Percentiles rank a stretch among this genome's conserved stretches.
Evolutionary conservation across 2,888 invertebrate species (phyloP).

Genomic region (Lagria hirta): DNA sequence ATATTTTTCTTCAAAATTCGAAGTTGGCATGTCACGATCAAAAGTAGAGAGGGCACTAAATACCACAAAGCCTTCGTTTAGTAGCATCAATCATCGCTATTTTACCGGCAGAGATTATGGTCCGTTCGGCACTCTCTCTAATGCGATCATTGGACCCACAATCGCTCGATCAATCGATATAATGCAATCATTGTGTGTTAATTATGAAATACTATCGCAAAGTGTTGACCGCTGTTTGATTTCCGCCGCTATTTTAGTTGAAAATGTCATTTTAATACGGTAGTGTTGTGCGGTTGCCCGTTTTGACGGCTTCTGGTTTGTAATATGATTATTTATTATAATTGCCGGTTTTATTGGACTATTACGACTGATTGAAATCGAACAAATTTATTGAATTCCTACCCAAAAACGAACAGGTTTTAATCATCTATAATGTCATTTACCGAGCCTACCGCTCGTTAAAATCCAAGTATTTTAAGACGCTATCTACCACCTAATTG

Average conservation of each 20-base stretch:
- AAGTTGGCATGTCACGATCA: constrained; percentile 3
- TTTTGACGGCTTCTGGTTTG: constrained; percentile 45
- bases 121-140: constrained; percentile 42
- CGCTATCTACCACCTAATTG: too few species aligned
- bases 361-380: constrained; percentile 41
- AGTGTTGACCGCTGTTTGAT: constrained; percentile 52
- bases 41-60: constrained; percentile 9
- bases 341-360: constrained; percentile 45
- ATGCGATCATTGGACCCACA: constrained; percentile 47
- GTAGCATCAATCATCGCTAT: constrained; percentile 48
- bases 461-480: too few species aligned
- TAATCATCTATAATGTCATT: too few species aligned
- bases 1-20: too few species aligned
- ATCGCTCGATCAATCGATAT: constrained; percentile 50
- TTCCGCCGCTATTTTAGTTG: constrained; percentile 50
- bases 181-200: constrained; percentile 51
- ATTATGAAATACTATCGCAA: constrained; percentile 52
- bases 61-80: constrained; percentile 42
- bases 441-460: too few species aligned
- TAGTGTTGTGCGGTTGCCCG: constrained; percentile 44
- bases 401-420: constrained; percentile 9
- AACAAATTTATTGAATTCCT: constrained; percentile 35
- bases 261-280: constrained; percentile 48
- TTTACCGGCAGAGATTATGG: constrained; percentile 48
- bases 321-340: constrained; percentile 49